Evolutionary conservation across 2,113 vertebrate genomes (phyloP).

Genomic region (Melanerpes formicivorus): DNA sequence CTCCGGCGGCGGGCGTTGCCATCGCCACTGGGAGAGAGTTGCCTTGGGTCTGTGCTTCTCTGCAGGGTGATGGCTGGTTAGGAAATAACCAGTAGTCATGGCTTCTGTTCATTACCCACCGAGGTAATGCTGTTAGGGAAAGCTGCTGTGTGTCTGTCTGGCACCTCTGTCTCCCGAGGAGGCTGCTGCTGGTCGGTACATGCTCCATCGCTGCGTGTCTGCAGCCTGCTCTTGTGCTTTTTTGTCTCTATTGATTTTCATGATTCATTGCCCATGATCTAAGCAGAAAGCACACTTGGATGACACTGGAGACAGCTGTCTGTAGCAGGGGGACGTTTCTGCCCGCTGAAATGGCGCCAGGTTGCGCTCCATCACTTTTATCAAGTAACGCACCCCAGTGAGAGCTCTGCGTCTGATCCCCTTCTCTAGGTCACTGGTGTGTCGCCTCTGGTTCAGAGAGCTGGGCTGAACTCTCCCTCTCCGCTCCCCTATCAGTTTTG

Average conservation of each 20-base stretch:
- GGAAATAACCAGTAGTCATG: not conserved
- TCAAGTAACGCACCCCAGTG: slow-evolving; percentile 20
- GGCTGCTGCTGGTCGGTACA: slow-evolving; percentile 35
- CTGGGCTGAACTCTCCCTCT: not conserved
- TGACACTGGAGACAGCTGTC: slow-evolving; percentile 81
- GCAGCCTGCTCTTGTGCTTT: not conserved
- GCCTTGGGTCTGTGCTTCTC: not conserved
- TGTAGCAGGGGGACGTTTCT: slow-evolving; percentile 71
- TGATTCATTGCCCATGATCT: slow-evolving; percentile 72
- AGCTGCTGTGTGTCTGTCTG: not conserved
- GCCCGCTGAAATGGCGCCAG: slow-evolving; percentile 75
- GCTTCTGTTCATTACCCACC: slow-evolving; percentile 41
- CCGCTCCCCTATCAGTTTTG: not conserved
- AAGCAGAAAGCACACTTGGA: slow-evolving; percentile 71
- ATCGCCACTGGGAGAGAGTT: not conserved
- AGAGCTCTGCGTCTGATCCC: slow-evolving; percentile 42
- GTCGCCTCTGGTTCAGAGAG: slow-evolving; percentile 1
- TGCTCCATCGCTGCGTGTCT: not conserved
- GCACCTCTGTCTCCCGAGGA: not conserved
- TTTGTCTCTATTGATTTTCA: slow-evolving; percentile 80
- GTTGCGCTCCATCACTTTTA: slow-evolving; percentile 63
- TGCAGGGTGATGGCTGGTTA: not conserved
- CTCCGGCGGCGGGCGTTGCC: slow-evolving; percentile 75
- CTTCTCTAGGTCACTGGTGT: slow-evolving; percentile 8
- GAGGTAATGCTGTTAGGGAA: not conserved